Evolutionary conservation across 2,888 invertebrate genomes (phyloP), one percentile per base, ranked within the genome.

Genomic region (Oscheius sp.): DNA sequence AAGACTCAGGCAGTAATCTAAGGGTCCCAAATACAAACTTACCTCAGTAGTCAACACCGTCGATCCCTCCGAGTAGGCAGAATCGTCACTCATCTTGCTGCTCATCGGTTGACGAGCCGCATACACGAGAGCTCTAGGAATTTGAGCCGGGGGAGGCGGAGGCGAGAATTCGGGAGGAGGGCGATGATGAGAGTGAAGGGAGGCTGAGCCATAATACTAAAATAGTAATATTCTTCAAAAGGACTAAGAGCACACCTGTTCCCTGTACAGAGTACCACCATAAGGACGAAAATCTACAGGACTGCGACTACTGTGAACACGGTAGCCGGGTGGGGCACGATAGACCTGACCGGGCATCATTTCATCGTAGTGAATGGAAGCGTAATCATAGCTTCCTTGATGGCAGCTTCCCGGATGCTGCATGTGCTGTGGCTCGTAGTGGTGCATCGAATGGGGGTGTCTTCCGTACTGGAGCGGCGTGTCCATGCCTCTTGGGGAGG

Each of bases 1-100:
- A 9, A 59, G 21, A 59, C 3, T 59, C 13, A 59, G 5, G 4
- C 32, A 13, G 21, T 21, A 21, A 21, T 21, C 21, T 21, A 21
- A 21, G 21, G 21, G 21, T 29, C 29, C 29, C 3, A 33, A 11
- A 29, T 7, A 42, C 3, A 42, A 42, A 37, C 68, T 75, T n/a
- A 81, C 81, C 76, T 82, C 80, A 10, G 82, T 80, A 4, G 80
- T 78, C 65, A 80, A 70, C 76, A 82, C 78, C n/a, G 79, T 80
- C 13, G 79, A 78, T n/a, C 83, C 79, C 55, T 85, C 85, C 37
- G 83, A 84, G 70, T 85, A 85, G 32, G 84, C 84, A n/a, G 84
- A 85, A 72, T 85, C 85, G 72, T 85, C 85, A 50, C 80, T 79
- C 78, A 82, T 78, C 35, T 81, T 81, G 47, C 78, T 79, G 57